Conservation (phyloP, 2,888 invertebrate genomes). For the Coremacera marginata region DNA sequence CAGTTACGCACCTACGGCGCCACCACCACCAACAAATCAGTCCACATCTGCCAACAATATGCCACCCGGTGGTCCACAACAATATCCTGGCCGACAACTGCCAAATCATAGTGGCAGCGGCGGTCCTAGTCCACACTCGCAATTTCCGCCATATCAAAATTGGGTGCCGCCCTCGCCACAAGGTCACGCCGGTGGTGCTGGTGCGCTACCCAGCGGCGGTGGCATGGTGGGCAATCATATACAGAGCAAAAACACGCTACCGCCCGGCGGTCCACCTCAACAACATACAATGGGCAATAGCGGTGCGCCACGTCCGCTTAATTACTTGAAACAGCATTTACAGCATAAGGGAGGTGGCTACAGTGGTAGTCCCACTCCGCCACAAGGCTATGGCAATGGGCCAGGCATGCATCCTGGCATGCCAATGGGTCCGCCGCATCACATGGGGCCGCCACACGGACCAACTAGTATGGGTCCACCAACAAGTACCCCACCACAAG, state of each 20-base stretch:
- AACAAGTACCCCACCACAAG: constrained; percentile 70
- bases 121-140: constrained; percentile 63
- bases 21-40: constrained; percentile 71
- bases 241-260: constrained; percentile 66
- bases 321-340: constrained; percentile 79
- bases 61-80: constrained; percentile 69
- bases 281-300: constrained; percentile 60
- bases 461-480: constrained; percentile 78
- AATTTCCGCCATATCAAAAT: constrained; percentile 69
- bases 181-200: constrained; percentile 55
- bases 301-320: constrained; percentile 72
- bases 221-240: constrained; percentile 67
- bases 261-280: constrained; percentile 67
- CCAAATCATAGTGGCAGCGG: constrained; percentile 71
- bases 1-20: constrained; percentile 71
- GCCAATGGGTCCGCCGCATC: constrained; percentile 73
- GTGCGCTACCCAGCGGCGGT: constrained; percentile 52
- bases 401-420: constrained; percentile 72
- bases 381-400: constrained; percentile 71
- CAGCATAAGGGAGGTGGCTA: constrained; percentile 78
- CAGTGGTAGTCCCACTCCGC: constrained; percentile 67
- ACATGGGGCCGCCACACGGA: constrained; percentile 73
- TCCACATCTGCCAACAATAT: constrained; percentile 64
- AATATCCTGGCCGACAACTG: constrained; percentile 72
- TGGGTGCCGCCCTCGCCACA: constrained; percentile 67